Conservation (phyloP, 2,888 invertebrate species). For the Eledona agricola region DNA sequence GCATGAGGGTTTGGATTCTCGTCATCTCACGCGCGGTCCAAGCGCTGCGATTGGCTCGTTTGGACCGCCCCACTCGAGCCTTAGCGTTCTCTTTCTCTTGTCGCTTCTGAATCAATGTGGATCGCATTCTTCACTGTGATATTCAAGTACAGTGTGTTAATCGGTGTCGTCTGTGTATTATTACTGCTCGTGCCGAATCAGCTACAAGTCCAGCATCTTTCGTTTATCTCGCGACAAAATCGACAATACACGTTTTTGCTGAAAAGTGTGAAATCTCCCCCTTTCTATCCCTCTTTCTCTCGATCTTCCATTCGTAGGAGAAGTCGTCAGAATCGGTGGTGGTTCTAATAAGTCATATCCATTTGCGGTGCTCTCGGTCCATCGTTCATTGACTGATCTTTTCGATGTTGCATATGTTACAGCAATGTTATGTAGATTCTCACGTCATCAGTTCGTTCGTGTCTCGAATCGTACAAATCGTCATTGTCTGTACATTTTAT, state of each 20-base stretch:
- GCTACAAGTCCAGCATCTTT: constrained; percentile 46
- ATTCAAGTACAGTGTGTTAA: constrained; percentile 60
- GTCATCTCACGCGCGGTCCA: constrained; percentile 1
- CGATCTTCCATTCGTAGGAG: constrained; percentile 47
- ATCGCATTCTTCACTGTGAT: constrained; percentile 62
- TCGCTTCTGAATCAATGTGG: constrained; percentile 53
- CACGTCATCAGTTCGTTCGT: constrained; percentile 23
- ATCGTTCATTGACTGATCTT: constrained; percentile 35
- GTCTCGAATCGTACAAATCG: constrained; percentile 41
- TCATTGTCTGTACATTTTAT: constrained; percentile 36
- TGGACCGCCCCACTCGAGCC: constrained; percentile 50
- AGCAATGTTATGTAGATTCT: constrained; percentile 2
- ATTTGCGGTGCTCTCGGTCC: constrained; percentile 44
- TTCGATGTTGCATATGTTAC: constrained; percentile 13
- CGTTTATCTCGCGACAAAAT: constrained; percentile 41
- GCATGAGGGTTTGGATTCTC: constrained; percentile 53
- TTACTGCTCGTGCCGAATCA: constrained; percentile 57
- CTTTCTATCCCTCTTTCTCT: constrained; percentile 52
- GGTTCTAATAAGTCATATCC: constrained; percentile 42
- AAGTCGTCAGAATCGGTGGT: too few species aligned
- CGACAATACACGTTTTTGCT: too few species aligned
- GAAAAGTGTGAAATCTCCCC: too few species aligned
- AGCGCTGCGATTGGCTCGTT: too few species aligned
- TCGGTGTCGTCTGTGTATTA: constrained; percentile 59
- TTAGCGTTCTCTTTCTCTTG: constrained; percentile 49